phyloP scores from a whole-genome alignment of 2,113 vertebrate genomes.

The Bos indicus region DNA sequence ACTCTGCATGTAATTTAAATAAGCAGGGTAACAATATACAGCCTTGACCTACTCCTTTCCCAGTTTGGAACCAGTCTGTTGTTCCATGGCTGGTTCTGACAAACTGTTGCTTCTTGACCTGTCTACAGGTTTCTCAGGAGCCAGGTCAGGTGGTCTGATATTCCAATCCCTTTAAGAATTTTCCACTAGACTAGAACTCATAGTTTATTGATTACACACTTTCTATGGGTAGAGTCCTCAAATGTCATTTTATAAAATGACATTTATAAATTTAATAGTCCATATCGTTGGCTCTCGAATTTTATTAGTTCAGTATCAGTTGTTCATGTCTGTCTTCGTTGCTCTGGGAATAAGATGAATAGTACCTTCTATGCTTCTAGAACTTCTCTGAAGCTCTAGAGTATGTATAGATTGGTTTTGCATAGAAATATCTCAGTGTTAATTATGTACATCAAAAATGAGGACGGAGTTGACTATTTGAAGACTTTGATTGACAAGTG shows the following conservation, averaged over 20 bases:
- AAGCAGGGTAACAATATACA: not conserved
- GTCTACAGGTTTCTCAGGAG: not conserved
- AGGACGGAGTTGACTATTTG: not conserved
- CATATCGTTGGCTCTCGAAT: not conserved
- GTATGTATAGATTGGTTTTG: not conserved
- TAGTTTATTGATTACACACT: not conserved
- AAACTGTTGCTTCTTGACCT: not conserved
- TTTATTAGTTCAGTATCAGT: not conserved
- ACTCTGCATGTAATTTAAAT: not conserved
- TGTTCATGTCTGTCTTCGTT: not conserved
- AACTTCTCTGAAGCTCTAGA: not conserved
- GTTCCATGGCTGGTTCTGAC: not conserved
- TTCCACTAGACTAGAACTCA: not conserved
- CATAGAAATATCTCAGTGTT: not conserved
- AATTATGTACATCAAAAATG: not conserved
- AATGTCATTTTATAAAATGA: not conserved
- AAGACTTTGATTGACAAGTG: not conserved
- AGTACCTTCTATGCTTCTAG: not conserved
- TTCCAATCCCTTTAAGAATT: not conserved
- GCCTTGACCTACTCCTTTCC: not conserved
- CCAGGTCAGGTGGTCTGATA: not conserved
- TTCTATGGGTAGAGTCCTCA: not conserved
- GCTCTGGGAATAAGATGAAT: not conserved
- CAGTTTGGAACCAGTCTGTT: not conserved
- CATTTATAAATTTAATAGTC: not conserved